Evolutionary conservation across 2,113 vertebrate species (phyloP), one percentile per base, ranked within the genome.

Genomic region (Gadus macrocephalus): DNA sequence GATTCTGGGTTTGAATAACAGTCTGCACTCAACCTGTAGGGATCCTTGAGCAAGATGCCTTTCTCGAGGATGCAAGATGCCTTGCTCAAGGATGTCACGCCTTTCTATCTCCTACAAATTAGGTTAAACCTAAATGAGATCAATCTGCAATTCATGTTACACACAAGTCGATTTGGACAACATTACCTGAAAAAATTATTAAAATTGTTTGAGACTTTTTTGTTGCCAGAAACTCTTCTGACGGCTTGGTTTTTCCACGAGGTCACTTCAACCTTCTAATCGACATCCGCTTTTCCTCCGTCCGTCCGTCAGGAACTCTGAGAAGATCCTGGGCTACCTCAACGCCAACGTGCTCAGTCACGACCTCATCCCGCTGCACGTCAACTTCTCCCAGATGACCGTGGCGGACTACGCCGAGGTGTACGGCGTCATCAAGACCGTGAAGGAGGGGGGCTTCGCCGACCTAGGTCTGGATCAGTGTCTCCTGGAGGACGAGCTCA

Each of bases 331-430:
- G 75, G 95, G 93, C 38, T 97, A 95, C 86, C 91, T 99, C 76
- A 95, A 95, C 88, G 90, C 91, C 66, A 91, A 95, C 0, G 81
- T 97, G 72, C 85, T 99, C 81, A 99, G 95, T 89, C 93, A 93
- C 0, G 95, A 96, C 80, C 96, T 99, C 74, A 98, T 98, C 78
- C 97, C 97, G 0, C 95, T 95, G 14, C 96, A 98, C 0, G 91
- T 99, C 31, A 99, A 99, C 91, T 96, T 99, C 86, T 97, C 97
- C 65, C 94, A 97, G 78, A 91, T 98, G 72, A 92, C 91, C 0
- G 87, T 94, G 19, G 89, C 94, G 1, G 97, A 99, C 89, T 99
- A 99, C 55, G 79, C 92, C 0, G 95, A 98, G 88, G 95, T 99
- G 92, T 99, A 98, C 79, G 87, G 87, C 0, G 94, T 99, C 82